Percentiles rank a stretch among this genome's conserved stretches.
These are phyloP conservation scores for Lepidurus packardi DNA, from an alignment of 1,140 invertebrate species.

Conservation along the genomic window DNA sequence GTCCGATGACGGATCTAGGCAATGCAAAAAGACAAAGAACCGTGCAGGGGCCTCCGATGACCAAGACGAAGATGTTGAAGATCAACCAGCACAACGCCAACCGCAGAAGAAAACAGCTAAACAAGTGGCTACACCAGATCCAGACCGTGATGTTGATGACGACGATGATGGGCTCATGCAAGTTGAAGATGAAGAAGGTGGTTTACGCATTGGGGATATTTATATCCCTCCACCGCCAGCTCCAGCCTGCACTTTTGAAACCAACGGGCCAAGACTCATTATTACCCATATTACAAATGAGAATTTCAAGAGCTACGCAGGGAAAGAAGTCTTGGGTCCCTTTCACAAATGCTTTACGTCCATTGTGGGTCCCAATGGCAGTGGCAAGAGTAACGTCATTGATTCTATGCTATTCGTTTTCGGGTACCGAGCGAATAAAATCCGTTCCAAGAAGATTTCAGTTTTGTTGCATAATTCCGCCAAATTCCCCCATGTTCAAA, in stretches of 20 bases:
- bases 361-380: constrained; percentile 99
- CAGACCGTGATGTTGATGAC: constrained; percentile 26
- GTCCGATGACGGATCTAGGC: too few species aligned
- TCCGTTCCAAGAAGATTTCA: constrained; percentile 92
- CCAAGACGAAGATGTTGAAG: background rate
- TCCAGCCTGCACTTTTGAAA: constrained; percentile 60
- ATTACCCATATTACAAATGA: constrained; percentile 87
- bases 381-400: constrained; percentile 98
- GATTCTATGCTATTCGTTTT: constrained; percentile 99
- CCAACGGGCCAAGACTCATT: constrained; percentile 71
- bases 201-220: constrained; percentile 63
- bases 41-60: too few species aligned
- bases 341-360: constrained; percentile 92
- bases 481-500: constrained; percentile 64
- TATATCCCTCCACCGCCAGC: constrained; percentile 80
- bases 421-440: constrained; percentile 91
- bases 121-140: constrained; percentile 11
- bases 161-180: constrained; percentile 23
- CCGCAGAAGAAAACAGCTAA: background rate
- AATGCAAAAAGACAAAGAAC: too few species aligned
- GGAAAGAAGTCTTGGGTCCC: constrained; percentile 67
- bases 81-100: background rate
- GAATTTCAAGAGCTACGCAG: constrained; percentile 98
- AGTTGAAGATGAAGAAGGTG: constrained; percentile 40
- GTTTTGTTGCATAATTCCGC: constrained; percentile 93